Conservation (phyloP, 1,140 invertebrate genomes). For the Meloidogyne floridensis region DNA sequence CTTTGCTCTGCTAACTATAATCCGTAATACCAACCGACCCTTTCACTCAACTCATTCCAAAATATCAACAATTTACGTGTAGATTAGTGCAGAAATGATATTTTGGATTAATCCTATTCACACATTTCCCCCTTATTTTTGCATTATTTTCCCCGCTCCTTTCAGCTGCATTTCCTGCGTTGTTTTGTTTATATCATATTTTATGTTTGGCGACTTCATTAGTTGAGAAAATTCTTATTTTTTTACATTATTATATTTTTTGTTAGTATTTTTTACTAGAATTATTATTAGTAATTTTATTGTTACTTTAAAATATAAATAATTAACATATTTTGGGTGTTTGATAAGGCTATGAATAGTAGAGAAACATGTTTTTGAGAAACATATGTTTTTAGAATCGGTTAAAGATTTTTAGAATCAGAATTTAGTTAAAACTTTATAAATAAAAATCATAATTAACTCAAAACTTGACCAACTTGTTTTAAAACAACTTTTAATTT, state of each 20-base stretch:
- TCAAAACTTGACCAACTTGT: too few relatives aligned
- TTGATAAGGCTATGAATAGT: too few relatives aligned
- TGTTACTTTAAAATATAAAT: too few relatives aligned
- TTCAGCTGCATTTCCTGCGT: neutral
- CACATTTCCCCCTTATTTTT: neutral
- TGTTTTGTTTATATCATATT: constrained; percentile 2
- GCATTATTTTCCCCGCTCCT: neutral
- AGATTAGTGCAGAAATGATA: neutral
- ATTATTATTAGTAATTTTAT: too few relatives aligned
- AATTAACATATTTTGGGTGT: too few relatives aligned
- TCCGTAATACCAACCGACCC: neutral
- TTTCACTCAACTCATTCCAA: neutral
- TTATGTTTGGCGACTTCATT: constrained; percentile 6
- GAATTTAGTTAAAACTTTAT: too few relatives aligned
- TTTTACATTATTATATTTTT: neutral
- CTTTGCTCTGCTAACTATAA: neutral
- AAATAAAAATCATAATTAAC: too few relatives aligned
- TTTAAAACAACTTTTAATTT: too few relatives aligned
- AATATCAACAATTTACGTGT: neutral
- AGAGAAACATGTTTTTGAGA: too few relatives aligned
- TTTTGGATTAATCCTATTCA: neutral
- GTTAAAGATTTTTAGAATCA: too few relatives aligned
- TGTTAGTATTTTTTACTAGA: neutral
- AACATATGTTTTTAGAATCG: too few relatives aligned
- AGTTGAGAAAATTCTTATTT: neutral